Evolutionary conservation across 2,797 vertebrate genomes (phyloP), one percentile per base, ranked within the genome.

Genomic region (Lacerta agilis): DNA sequence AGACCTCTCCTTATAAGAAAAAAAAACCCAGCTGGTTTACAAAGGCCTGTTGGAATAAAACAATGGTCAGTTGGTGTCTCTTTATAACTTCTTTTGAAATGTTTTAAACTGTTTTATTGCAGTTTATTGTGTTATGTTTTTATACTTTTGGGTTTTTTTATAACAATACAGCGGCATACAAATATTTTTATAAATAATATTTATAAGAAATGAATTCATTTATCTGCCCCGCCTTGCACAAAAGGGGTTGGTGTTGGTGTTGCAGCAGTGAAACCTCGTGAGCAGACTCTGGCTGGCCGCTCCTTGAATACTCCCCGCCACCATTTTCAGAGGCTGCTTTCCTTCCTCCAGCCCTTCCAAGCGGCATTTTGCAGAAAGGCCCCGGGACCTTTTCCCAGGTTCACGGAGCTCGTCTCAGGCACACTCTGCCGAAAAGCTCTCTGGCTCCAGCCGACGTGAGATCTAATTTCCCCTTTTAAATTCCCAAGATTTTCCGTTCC

Each of bases 401-500:
- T 88, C 86, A 88, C 1, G 0, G 86, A 91, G 81, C 85, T 25
- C 49, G n/a, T 86, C 87, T 94, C 61, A 2, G 41, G 49, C 82
- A 49, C 1, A 0, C 72, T 1, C 79, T 43, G 87, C 80, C 75
- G 93, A 91, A 93, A 94, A 83, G 79, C 86, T 90, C 86, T 75
- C 83, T 88, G 90, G 88, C 90, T 94, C 38, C 87, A 20, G 1
- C 43, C 41, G 86, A 80, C 29, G 64, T 85, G 55, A 89, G 83
- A 91, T 94, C 92, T 90, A 90, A 92, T 77, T 76, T 85, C 79
- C 83, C 66, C 78, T 80, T 55, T 76, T 49, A 55, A 79, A 93
- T 94, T 91, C 89, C 92, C 92, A 93, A 0, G 72, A 92, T 90
- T 95, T 94, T 94, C 93, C 90, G 86, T 94, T 94, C 93, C 6